phyloP scores from a whole-genome alignment of 2,797 vertebrate genomes.

The Steatocranus sp. region DNA sequence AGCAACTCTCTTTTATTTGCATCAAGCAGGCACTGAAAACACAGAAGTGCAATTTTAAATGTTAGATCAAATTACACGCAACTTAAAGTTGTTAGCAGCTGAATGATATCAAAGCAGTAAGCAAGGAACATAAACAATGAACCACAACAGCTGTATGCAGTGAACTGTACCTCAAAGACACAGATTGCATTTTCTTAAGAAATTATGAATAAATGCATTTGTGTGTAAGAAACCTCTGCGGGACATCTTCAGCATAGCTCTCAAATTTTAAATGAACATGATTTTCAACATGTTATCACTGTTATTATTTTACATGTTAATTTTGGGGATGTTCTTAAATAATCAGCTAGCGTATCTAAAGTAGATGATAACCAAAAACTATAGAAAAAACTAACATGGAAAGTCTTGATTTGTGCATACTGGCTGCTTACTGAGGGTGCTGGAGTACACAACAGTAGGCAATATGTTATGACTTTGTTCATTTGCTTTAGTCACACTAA shows the following conservation, averaged over 20 bases:
- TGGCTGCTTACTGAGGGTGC: background rate
- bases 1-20: accelerated
- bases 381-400: background rate
- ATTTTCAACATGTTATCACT: background rate
- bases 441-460: background rate
- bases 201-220: background rate
- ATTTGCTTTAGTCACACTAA: background rate
- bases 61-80: accelerated
- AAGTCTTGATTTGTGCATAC: background rate
- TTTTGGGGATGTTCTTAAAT: background rate
- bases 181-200: background rate
- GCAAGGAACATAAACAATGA: background rate
- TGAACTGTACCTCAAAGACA: background rate
- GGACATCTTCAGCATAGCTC: background rate
- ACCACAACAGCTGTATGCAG: background rate
- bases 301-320: background rate
- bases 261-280: background rate
- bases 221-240: background rate
- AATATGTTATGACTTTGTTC: background rate
- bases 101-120: background rate
- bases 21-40: background rate
- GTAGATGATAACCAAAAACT: background rate
- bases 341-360: background rate
- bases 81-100: background rate
- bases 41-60: accelerated